Evolutionary conservation across 92 coral and sea anemone genomes (phyloP).

Genomic region (Pocillopora meandrina): DNA sequence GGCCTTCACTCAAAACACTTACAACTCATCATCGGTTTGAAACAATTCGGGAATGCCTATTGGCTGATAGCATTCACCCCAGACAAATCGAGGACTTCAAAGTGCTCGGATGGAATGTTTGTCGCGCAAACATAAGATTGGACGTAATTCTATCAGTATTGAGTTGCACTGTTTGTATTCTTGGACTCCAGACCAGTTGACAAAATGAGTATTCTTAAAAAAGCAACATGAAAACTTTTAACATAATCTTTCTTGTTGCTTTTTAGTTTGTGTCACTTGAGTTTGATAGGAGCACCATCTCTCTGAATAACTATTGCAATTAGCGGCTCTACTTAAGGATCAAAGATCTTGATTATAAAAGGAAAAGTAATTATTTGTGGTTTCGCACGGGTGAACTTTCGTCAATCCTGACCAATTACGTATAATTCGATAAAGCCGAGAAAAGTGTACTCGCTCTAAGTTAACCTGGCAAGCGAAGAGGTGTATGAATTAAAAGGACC

Average conservation of each 20-base stretch:
- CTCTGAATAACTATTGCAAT: not conserved
- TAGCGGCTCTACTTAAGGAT: not conserved
- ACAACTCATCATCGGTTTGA: slow-evolving; percentile 31
- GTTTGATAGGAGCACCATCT: slow-evolving; percentile 4
- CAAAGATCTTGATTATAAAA: slow-evolving; percentile 4
- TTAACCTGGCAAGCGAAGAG: not conserved
- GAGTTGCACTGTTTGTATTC: not conserved
- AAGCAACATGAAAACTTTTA: not conserved
- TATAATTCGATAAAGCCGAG: not conserved
- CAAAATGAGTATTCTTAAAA: not conserved
- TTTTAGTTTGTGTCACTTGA: slow-evolving; percentile 22
- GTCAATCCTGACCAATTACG: not conserved
- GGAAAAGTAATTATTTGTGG: not conserved
- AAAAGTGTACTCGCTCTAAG: not conserved
- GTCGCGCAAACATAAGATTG: not conserved
- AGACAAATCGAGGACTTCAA: slow-evolving; percentile 32
- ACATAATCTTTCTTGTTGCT: not conserved
- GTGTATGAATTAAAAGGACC: no score
- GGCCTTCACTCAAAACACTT: slow-evolving; percentile 10
- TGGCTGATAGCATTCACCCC: slow-evolving; percentile 26
- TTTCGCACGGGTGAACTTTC: not conserved
- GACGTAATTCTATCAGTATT: not conserved
- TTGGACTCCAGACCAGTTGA: not conserved
- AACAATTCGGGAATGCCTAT: slow-evolving; percentile 1
- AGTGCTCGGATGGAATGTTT: slow-evolving; percentile 16